Percentiles rank a stretch among this genome's conserved stretches.
phyloP scores from a whole-genome alignment of 2,113 vertebrate species.

The Chlorodrepanis virens region DNA sequence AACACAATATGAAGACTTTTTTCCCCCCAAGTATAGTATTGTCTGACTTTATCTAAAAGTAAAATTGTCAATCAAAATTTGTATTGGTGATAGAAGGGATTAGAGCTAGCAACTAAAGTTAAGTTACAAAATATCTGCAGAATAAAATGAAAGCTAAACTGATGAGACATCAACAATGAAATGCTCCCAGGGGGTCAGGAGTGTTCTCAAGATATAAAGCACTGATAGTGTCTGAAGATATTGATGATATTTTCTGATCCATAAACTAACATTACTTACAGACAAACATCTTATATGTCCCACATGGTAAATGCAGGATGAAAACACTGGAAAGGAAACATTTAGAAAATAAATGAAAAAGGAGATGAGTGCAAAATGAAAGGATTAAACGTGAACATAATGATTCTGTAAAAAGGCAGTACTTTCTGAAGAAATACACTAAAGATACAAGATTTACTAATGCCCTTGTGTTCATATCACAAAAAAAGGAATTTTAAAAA shows the following conservation, averaged over 20 bases:
- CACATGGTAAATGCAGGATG: neutral
- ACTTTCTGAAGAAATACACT: neutral
- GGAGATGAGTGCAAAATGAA: neutral
- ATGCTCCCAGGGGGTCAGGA: neutral
- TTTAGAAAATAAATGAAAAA: neutral
- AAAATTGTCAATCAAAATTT: slow-evolving; percentile 70
- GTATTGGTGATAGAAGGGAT: slow-evolving; percentile 44
- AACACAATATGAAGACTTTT: slow-evolving; percentile 72
- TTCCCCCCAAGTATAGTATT: slow-evolving; percentile 64
- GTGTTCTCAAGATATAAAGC: neutral
- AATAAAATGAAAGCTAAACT: slow-evolving; percentile 46
- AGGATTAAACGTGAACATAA: neutral
- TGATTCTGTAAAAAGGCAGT: neutral
- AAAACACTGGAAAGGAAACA: neutral
- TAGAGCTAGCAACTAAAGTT: neutral
- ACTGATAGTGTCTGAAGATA: slow-evolving; percentile 16
- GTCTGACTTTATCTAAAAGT: slow-evolving; percentile 70
- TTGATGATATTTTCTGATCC: slow-evolving; percentile 19
- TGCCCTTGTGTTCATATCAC: neutral
- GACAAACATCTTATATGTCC: neutral
- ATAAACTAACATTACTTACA: slow-evolving; percentile 6
- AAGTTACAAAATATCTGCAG: slow-evolving; percentile 10
- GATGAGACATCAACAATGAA: slow-evolving; percentile 27
- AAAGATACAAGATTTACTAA: neutral
- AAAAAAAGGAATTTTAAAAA: neutral